A percentile compares a stretch with the other conserved stretches of the same genome.
These are phyloP conservation scores for Tinea trinotella DNA, from an alignment of 2,888 invertebrate species.

Conservation along the genomic window DNA sequence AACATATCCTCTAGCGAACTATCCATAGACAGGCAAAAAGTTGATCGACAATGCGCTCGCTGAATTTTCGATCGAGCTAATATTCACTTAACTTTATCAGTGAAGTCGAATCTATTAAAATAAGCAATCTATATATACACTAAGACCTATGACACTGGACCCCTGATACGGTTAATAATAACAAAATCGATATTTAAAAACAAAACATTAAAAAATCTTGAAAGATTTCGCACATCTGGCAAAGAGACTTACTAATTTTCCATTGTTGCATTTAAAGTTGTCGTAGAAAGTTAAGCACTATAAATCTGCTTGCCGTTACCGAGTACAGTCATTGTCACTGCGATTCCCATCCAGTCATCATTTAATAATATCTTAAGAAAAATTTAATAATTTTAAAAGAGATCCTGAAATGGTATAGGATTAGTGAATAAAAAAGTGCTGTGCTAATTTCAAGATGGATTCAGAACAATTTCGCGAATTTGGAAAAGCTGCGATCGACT, in stretches of 20 bases:
- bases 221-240: slow-evolving; percentile 14
- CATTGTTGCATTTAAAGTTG: slow-evolving; percentile 26
- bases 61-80: too few relatives aligned
- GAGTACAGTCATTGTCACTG: slow-evolving; percentile 51
- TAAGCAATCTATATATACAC: too few relatives aligned
- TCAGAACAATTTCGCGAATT: slow-evolving; percentile 83
- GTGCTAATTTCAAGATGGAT: slow-evolving; percentile 76
- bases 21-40: too few relatives aligned
- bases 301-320: slow-evolving; percentile 47
- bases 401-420: not conserved
- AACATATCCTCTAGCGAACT: too few relatives aligned
- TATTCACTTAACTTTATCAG: too few relatives aligned
- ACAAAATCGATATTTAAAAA: not conserved
- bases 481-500: slow-evolving; percentile 90
- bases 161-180: not conserved
- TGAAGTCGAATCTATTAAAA: too few relatives aligned
- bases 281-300: slow-evolving; percentile 52
- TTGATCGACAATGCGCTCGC: too few relatives aligned
- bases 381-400: not conserved
- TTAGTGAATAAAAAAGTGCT: not conserved
- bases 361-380: not conserved
- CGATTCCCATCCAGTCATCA: not conserved
- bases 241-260: slow-evolving; percentile 10
- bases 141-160: not conserved
- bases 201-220: not conserved